Evolutionary conservation across 2,113 vertebrate species (phyloP).

Genomic region (Notechis scutatus): DNA sequence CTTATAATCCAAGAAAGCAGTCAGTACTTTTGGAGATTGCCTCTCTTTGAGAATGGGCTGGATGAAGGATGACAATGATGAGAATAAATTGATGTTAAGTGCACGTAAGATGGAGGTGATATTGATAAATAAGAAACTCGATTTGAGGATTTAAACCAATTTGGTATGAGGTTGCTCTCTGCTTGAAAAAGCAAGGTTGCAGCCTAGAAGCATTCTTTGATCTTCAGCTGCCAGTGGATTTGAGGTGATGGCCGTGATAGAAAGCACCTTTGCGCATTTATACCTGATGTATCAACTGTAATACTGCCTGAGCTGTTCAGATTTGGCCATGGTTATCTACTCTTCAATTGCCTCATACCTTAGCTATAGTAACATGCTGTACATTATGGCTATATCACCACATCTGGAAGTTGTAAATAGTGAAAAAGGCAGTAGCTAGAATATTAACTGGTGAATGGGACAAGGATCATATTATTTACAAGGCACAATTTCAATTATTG

Average conservation of each 20-base stretch:
- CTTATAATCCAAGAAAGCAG: not conserved
- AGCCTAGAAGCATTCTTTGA: not conserved
- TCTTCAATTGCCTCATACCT: not conserved
- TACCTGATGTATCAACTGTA: not conserved
- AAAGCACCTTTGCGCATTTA: not conserved
- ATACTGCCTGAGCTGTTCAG: not conserved
- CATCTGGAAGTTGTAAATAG: not conserved
- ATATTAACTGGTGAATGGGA: not conserved
- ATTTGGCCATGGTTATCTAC: not conserved
- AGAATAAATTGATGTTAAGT: not conserved
- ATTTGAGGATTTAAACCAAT: not conserved
- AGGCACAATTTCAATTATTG: not conserved
- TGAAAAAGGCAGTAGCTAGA: not conserved
- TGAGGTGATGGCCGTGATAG: not conserved
- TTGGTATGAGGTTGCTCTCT: not conserved
- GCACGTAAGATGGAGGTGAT: not conserved
- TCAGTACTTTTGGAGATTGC: not conserved
- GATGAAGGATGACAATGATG: not conserved
- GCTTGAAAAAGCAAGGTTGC: not conserved
- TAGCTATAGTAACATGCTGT: not conserved
- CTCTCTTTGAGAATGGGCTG: not conserved
- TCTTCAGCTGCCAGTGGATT: not conserved
- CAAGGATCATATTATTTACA: not conserved
- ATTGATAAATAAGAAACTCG: not conserved
- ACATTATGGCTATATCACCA: not conserved